These are phyloP conservation scores for Grammomys dolichurus DNA, from an alignment of 2,113 vertebrate species.

Conservation along the genomic window DNA sequence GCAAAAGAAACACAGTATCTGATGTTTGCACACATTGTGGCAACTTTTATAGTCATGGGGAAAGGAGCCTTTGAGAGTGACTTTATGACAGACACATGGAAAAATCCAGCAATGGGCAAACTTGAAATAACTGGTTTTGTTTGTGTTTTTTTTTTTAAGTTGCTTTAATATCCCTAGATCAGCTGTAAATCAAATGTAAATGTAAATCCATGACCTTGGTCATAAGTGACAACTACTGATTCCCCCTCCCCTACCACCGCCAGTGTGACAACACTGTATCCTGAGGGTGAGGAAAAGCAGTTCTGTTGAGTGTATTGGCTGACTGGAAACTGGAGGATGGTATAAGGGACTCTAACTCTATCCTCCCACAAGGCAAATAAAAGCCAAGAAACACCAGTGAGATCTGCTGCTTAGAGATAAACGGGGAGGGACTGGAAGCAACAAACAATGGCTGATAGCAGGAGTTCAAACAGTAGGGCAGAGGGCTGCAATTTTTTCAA, in stretches of 20 bases:
- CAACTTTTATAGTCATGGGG: neutral
- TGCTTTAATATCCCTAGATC: neutral
- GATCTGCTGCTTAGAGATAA: slow-evolving; percentile 6
- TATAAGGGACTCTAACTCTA: neutral
- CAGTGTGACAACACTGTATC: neutral
- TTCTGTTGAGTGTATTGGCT: neutral
- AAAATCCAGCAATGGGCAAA: slow-evolving; percentile 35
- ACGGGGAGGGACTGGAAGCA: neutral
- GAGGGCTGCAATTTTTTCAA: neutral
- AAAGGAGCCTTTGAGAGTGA: neutral
- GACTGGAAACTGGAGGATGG: neutral
- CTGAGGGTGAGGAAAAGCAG: neutral
- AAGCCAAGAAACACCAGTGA: neutral
- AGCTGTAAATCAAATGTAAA: neutral
- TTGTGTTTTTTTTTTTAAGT: neutral
- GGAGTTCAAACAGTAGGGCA: neutral
- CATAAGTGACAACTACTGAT: neutral
- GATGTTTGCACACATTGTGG: neutral
- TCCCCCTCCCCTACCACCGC: neutral
- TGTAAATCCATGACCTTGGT: neutral
- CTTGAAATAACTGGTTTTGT: neutral
- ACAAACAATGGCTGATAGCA: neutral
- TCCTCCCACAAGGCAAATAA: neutral
- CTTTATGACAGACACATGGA: neutral
- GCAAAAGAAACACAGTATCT: neutral